phyloP scores from a whole-genome alignment of 2,113 vertebrate species.

The Galbula dea region DNA sequence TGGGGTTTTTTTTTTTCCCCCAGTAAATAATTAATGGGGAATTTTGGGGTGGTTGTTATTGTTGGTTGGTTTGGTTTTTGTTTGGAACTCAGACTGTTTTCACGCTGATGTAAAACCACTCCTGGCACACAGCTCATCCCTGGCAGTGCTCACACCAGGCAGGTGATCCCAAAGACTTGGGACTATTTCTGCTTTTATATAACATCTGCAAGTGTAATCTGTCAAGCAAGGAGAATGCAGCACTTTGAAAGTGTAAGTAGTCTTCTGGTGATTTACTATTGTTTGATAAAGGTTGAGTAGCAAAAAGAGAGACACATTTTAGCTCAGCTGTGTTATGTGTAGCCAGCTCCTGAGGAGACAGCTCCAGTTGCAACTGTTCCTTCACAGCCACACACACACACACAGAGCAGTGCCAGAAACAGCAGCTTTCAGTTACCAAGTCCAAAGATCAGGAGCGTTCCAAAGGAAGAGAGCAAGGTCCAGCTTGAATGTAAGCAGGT shows the following conservation, averaged over 20 bases:
- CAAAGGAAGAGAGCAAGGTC: conserved; percentile 72
- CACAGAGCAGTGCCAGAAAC: conserved; percentile 11
- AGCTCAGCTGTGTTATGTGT: background rate
- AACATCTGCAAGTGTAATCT: conserved; percentile 27
- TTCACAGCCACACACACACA: background rate
- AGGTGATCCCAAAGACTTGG: conserved; percentile 51
- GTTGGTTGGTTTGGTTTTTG: too few species aligned
- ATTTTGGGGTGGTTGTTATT: background rate
- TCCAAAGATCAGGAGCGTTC: conserved; percentile 78
- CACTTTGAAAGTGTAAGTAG: conserved; percentile 19
- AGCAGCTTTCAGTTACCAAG: conserved; percentile 58
- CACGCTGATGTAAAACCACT: conserved; percentile 21
- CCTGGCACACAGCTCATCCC: conserved; percentile 17
- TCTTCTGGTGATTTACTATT: conserved; percentile 46
- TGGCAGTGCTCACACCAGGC: background rate
- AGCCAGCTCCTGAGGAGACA: conserved; percentile 20
- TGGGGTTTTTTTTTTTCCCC: too few species aligned
- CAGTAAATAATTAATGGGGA: conserved; percentile 34
- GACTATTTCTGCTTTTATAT: conserved; percentile 56
- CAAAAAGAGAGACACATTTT: background rate
- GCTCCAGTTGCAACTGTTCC: conserved; percentile 48
- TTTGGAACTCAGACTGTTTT: conserved; percentile 28
- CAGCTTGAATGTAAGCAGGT: conserved; percentile 53
- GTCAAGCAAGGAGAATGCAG: conserved; percentile 28
- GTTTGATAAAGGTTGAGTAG: background rate